A percentile compares a stretch with the other conserved stretches of the same genome.
phyloP scores from a whole-genome alignment of 2,888 invertebrate genomes.

The Sycophila texana region DNA sequence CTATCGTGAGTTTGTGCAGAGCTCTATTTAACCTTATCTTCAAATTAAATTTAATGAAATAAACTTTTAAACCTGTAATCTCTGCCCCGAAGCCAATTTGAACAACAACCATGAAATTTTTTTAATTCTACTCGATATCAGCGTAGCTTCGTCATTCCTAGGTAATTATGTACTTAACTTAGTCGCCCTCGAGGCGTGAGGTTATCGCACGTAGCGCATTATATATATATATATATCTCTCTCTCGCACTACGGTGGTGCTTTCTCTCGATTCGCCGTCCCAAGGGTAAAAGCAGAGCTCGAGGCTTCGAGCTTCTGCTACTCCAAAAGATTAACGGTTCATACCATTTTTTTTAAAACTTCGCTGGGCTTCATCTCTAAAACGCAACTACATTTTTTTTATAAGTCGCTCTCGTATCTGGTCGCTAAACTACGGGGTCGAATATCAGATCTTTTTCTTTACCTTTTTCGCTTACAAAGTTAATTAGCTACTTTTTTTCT shows the following conservation, averaged over 20 bases:
- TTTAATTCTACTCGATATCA: slow-evolving; percentile 57
- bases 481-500: slow-evolving; percentile 29
- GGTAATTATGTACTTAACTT: slow-evolving; percentile 72
- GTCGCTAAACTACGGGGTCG: neutral
- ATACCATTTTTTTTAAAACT: slow-evolving; percentile 40
- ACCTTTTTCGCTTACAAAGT: slow-evolving; percentile 12
- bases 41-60: too few relatives aligned
- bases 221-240: too few relatives aligned
- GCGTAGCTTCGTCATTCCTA: slow-evolving; percentile 69
- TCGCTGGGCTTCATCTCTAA: slow-evolving; percentile 18
- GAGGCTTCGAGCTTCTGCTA: slow-evolving; percentile 15
- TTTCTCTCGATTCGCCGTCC: slow-evolving; percentile 18
- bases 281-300: slow-evolving; percentile 15
- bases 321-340: slow-evolving; percentile 41
- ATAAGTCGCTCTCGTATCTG: neutral
- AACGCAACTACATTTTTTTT: slow-evolving; percentile 35
- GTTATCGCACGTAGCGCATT: slow-evolving; percentile 65
- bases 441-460: slow-evolving; percentile 25
- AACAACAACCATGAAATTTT: slow-evolving; percentile 63
- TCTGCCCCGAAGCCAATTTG: slow-evolving; percentile 1
- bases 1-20: too few relatives aligned
- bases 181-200: slow-evolving; percentile 64
- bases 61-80: neutral
- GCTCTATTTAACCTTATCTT: too few relatives aligned
- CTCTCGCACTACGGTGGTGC: neutral